phyloP scores from a whole-genome alignment of 2,797 vertebrate species.

The Hirundo rustica region DNA sequence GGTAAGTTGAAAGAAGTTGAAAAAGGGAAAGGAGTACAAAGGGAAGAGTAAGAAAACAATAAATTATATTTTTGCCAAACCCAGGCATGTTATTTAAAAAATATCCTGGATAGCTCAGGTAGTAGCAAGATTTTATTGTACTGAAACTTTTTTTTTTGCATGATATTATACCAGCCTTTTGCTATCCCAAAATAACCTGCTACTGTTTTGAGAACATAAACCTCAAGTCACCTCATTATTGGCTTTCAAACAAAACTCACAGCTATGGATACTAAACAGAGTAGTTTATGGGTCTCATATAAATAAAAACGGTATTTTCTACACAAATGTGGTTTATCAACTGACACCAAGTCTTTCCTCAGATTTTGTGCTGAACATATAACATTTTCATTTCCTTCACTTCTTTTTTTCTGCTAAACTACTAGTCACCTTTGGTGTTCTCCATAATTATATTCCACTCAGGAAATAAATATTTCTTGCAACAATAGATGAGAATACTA shows the following conservation, averaged over 20 bases:
- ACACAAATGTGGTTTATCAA: background rate
- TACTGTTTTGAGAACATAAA: background rate
- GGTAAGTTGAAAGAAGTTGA: background rate
- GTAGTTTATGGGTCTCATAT: background rate
- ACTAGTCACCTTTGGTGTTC: background rate
- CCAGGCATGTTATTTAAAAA: background rate
- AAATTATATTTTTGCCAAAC: background rate
- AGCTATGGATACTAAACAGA: background rate
- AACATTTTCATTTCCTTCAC: background rate
- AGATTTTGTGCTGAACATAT: background rate
- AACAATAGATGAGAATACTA: conserved; percentile 1
- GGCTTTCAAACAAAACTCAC: background rate
- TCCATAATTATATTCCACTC: background rate
- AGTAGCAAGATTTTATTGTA: background rate
- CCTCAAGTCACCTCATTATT: background rate
- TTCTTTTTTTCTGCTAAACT: background rate
- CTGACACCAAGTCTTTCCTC: background rate
- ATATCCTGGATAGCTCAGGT: background rate
- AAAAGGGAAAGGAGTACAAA: background rate
- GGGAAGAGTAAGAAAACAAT: background rate
- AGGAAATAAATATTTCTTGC: background rate
- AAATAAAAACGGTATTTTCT: background rate
- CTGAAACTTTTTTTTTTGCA: background rate
- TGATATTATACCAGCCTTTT: background rate
- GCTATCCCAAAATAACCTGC: background rate